Percentiles rank a stretch among this genome's conserved stretches.
phyloP scores from a whole-genome alignment of 2,797 vertebrate genomes.

The Psittacula derbiana region DNA sequence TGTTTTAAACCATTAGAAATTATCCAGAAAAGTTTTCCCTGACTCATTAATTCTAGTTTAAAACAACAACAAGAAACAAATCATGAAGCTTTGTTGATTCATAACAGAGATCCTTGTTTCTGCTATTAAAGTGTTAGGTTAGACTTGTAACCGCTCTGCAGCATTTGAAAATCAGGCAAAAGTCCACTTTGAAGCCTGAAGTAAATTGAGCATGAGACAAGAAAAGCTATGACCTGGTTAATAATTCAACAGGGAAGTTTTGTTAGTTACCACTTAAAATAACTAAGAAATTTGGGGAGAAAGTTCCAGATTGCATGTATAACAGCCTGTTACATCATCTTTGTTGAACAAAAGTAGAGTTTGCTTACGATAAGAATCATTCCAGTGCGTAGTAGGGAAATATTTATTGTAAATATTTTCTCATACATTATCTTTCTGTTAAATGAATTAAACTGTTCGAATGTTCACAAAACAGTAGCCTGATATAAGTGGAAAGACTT shows the following conservation, averaged over 20 bases:
- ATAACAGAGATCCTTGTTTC: not conserved
- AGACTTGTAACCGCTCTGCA: not conserved
- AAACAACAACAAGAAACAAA: not conserved
- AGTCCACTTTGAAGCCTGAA: not conserved
- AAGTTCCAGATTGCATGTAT: not conserved
- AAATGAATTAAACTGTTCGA: not conserved
- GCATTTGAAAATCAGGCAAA: not conserved
- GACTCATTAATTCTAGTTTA: not conserved
- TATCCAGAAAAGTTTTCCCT: not conserved
- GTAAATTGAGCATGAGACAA: not conserved
- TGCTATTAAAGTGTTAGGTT: not conserved
- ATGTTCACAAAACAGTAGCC: not conserved
- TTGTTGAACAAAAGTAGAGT: accelerated
- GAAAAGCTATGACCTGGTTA: not conserved
- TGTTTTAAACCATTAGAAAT: not conserved
- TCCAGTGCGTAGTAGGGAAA: not conserved
- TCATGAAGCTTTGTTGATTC: not conserved
- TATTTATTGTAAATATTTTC: not conserved
- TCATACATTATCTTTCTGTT: not conserved
- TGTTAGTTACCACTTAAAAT: not conserved
- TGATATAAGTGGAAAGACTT: not conserved
- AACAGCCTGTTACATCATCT: not conserved
- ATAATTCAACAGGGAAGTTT: not conserved
- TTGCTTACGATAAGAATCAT: not conserved
- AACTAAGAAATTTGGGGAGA: not conserved